These are phyloP conservation scores for Andrena bucephala DNA, from an alignment of 2,888 invertebrate species.

Conservation along the genomic window DNA sequence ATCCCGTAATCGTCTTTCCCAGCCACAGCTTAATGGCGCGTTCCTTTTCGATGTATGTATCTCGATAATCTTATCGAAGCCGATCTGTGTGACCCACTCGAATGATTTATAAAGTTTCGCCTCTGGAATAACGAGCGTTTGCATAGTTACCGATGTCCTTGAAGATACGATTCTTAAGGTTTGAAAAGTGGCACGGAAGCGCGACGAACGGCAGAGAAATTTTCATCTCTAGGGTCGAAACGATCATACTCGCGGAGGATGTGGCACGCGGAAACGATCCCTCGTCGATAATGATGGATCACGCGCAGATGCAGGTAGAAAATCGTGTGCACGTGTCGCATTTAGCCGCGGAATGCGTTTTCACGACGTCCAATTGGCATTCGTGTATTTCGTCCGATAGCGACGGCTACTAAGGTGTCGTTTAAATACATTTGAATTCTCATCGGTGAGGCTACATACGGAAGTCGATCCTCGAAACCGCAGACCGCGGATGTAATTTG, in stretches of 20 bases:
- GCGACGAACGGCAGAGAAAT: neutral
- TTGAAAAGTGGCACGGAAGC: conserved; percentile 16
- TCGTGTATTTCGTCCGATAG: conserved; percentile 21
- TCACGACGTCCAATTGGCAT: conserved; percentile 26
- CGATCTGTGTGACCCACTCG: conserved; percentile 45
- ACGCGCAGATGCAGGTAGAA: neutral
- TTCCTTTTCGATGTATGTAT: conserved; percentile 6
- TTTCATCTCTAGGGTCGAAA: neutral
- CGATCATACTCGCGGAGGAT: neutral
- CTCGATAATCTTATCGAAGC: conserved; percentile 40
- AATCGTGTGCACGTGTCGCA: neutral
- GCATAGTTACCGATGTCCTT: conserved; percentile 22
- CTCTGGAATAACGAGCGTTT: conserved; percentile 36
- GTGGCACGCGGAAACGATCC: neutral
- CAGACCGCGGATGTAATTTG: conserved; percentile 36
- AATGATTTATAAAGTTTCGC: conserved; percentile 42
- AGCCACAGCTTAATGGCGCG: conserved; percentile 2
- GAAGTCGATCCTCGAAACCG: conserved; percentile 34
- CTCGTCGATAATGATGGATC: conserved; percentile 24
- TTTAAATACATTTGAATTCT: conserved; percentile 36
- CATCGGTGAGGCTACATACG: conserved; percentile 26
- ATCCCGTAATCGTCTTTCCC: conserved; percentile 27
- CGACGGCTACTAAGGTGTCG: neutral
- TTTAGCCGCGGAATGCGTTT: neutral
- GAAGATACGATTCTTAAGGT: conserved; percentile 6